A percentile compares a stretch with the other conserved stretches of the same genome.
These are phyloP conservation scores for Enteromius treurensis DNA, from an alignment of 2,797 vertebrate genomes.

Conservation along the genomic window DNA sequence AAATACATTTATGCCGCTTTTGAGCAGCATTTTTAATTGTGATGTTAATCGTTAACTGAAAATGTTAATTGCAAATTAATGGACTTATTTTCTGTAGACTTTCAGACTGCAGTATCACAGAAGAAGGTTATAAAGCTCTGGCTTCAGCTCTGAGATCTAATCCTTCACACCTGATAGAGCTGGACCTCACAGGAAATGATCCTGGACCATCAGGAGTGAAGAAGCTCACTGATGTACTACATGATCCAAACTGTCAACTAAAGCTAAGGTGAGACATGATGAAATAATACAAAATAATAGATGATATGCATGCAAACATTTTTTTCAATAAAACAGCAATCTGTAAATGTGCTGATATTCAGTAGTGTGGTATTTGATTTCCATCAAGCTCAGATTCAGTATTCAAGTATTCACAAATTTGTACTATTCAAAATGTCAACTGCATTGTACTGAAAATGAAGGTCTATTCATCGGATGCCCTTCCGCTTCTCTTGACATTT, in stretches of 20 bases:
- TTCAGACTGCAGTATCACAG: not conserved
- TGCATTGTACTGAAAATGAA: not conserved
- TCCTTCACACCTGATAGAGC: not conserved
- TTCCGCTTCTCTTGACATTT: not conserved
- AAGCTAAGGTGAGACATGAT: not conserved
- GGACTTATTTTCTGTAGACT: not conserved
- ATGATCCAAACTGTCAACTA: not conserved
- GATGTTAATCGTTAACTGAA: not conserved
- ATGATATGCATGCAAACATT: not conserved
- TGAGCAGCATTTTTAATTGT: not conserved
- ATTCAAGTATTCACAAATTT: not conserved
- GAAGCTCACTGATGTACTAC: not conserved
- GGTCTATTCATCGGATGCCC: not conserved
- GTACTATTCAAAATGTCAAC: not conserved
- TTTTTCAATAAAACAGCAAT: not conserved
- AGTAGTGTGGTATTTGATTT: not conserved
- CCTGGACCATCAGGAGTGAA: not conserved
- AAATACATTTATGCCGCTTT: too few species aligned
- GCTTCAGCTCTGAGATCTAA: slow-evolving; percentile 1
- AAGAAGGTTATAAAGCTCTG: slow-evolving; percentile 1
- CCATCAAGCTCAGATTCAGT: not conserved
- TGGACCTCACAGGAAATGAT: not conserved
- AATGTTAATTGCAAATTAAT: not conserved
- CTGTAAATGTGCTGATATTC: not conserved
- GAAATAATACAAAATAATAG: not conserved